These are phyloP conservation scores for Platynereis dumerilii DNA, from an alignment of 2,888 invertebrate species.

Conservation along the genomic window DNA sequence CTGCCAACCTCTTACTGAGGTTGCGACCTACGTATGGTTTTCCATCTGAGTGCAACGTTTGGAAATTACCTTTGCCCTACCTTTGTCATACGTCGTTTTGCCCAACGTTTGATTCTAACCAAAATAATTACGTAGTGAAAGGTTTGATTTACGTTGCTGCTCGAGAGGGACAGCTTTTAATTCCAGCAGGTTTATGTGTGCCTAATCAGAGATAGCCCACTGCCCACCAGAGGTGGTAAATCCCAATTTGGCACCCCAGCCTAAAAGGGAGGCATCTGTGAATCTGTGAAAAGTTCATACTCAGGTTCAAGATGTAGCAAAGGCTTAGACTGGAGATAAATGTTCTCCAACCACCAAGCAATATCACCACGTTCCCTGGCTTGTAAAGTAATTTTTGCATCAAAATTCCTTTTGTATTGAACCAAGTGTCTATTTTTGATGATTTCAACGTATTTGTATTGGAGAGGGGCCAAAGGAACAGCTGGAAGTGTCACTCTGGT, in stretches of 20 bases:
- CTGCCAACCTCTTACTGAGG: too few species aligned
- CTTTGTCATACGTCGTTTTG: too few species aligned
- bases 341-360: slow-evolving; percentile 10
- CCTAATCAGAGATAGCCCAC: background rate
- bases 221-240: background rate
- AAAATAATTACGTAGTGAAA: too few species aligned
- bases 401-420: background rate
- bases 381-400: background rate
- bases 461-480: slow-evolving; percentile 1
- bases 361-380: slow-evolving; percentile 1
- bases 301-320: background rate
- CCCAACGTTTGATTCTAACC: too few species aligned
- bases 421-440: slow-evolving; percentile 1
- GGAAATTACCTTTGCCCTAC: too few species aligned
- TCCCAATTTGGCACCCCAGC: slow-evolving; percentile 12
- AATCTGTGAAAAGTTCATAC: background rate
- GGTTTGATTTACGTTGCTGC: too few species aligned
- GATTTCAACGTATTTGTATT: slow-evolving; percentile 12
- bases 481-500: slow-evolving; percentile 4
- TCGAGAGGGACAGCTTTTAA: too few species aligned
- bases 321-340: background rate
- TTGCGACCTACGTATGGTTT: too few species aligned
- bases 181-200: slow-evolving; percentile 23
- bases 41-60: too few species aligned
- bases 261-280: slow-evolving; percentile 10